Evolutionary conservation across 30 jellyfish, hydroid and myxozoan species (phyloP).

Genomic region (Catostylus mosaicus): DNA sequence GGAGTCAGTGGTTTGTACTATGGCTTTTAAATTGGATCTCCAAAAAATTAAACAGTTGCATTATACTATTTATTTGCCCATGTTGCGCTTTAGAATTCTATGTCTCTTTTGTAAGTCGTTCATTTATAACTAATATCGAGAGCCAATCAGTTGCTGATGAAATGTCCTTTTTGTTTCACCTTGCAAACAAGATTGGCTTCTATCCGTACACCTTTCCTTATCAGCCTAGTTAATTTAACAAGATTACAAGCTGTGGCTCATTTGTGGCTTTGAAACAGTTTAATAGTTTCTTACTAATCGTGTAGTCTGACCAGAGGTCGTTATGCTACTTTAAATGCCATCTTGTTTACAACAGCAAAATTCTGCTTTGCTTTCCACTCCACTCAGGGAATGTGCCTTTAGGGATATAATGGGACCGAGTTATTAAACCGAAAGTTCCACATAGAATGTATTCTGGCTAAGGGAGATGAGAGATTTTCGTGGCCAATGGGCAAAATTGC

Average conservation of each 20-base stretch:
- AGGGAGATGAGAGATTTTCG: no score
- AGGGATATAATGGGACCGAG: no score
- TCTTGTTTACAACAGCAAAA: not conserved
- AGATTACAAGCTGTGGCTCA: not conserved
- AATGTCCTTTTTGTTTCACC: not conserved
- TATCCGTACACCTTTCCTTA: not conserved
- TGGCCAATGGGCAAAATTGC: no score
- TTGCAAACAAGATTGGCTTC: not conserved
- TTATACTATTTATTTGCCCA: not conserved
- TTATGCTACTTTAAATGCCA: not conserved
- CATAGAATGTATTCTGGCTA: no score
- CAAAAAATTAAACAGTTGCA: not conserved
- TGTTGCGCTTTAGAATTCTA: not conserved
- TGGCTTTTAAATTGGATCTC: slow-evolving; percentile 7
- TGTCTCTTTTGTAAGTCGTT: not conserved
- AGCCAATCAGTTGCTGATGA: not conserved
- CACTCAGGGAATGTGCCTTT: no score
- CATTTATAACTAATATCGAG: not conserved
- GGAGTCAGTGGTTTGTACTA: not conserved
- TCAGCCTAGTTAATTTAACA: not conserved
- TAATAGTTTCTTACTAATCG: not conserved
- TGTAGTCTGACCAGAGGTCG: not conserved
- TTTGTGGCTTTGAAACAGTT: not conserved
- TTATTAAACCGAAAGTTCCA: no score
- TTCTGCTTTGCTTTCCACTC: no score